A percentile compares a stretch with the other conserved stretches of the same genome.
phyloP scores from a whole-genome alignment of 2,888 invertebrate species.

The Thymelicus sylvestris region DNA sequence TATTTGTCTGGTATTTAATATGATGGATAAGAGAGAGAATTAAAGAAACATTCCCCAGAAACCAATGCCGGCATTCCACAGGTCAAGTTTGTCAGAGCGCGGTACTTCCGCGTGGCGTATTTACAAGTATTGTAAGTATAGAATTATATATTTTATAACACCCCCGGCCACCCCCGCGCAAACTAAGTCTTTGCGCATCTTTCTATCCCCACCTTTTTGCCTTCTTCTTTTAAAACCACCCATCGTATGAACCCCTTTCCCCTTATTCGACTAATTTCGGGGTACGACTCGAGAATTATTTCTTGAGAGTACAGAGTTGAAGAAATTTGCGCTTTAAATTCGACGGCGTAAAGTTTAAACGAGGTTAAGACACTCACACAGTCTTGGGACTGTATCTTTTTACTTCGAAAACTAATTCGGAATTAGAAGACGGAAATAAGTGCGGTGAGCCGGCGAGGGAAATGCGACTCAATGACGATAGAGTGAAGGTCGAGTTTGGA shows the following conservation, averaged over 20 bases:
- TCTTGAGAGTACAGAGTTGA: constrained; percentile 64
- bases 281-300: constrained; percentile 85
- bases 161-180: constrained; percentile 72
- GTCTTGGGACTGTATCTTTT: constrained; percentile 84
- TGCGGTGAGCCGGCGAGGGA: constrained; percentile 48
- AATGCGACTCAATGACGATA: background rate
- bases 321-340: constrained; percentile 59
- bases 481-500: constrained; percentile 50
- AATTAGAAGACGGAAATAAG: constrained; percentile 83
- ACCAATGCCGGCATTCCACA: constrained; percentile 36
- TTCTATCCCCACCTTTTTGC: constrained; percentile 85
- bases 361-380: constrained; percentile 57
- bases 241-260: constrained; percentile 83
- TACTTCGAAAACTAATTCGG: constrained; percentile 84
- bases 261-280: constrained; percentile 85
- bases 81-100: constrained; percentile 38
- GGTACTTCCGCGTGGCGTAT: constrained; percentile 83
- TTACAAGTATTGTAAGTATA: constrained; percentile 86
- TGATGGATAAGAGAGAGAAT: constrained; percentile 29
- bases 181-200: constrained; percentile 85
- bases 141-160: constrained; percentile 85
- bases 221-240: constrained; percentile 85
- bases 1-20: background rate
- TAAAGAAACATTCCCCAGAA: constrained; percentile 18
- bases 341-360: constrained; percentile 54